A percentile compares a stretch with the other conserved stretches of the same genome.
These are phyloP conservation scores for Acromyrmex charruanus DNA, from an alignment of 1,140 invertebrate genomes.

Conservation along the genomic window DNA sequence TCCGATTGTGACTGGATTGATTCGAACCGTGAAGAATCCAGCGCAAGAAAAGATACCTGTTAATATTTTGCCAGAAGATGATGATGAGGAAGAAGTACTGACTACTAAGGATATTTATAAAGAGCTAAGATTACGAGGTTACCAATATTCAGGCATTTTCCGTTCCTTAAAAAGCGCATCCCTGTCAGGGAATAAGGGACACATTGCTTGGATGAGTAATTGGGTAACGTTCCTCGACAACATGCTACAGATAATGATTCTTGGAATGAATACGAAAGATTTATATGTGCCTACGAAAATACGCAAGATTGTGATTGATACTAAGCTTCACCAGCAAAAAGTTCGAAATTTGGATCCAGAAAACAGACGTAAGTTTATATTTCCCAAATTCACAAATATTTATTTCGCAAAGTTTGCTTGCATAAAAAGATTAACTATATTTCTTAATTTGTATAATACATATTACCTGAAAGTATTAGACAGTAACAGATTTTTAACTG, in stretches of 20 bases:
- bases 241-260: slow-evolving; percentile 95
- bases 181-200: slow-evolving; percentile 85
- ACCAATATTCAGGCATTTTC: slow-evolving; percentile 95
- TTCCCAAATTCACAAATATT: neutral
- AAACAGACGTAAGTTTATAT: slow-evolving; percentile 75
- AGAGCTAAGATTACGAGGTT: slow-evolving; percentile 95
- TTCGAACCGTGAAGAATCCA: slow-evolving; percentile 87
- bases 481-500: no score
- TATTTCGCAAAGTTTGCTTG: neutral
- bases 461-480: no score
- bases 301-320: slow-evolving; percentile 92
- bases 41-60: slow-evolving; percentile 78
- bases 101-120: slow-evolving; percentile 95
- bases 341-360: slow-evolving; percentile 82
- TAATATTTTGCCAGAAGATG: slow-evolving; percentile 5
- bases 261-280: slow-evolving; percentile 91
- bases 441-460: no score
- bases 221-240: slow-evolving; percentile 98
- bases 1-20: slow-evolving; percentile 92
- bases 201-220: slow-evolving; percentile 91
- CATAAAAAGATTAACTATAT: no score
- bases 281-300: slow-evolving; percentile 95
- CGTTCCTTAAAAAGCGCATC: slow-evolving; percentile 88
- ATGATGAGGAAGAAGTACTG: slow-evolving; percentile 82
- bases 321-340: slow-evolving; percentile 88